phyloP scores from a whole-genome alignment of 1,140 invertebrate genomes.

The Pinna nobilis region DNA sequence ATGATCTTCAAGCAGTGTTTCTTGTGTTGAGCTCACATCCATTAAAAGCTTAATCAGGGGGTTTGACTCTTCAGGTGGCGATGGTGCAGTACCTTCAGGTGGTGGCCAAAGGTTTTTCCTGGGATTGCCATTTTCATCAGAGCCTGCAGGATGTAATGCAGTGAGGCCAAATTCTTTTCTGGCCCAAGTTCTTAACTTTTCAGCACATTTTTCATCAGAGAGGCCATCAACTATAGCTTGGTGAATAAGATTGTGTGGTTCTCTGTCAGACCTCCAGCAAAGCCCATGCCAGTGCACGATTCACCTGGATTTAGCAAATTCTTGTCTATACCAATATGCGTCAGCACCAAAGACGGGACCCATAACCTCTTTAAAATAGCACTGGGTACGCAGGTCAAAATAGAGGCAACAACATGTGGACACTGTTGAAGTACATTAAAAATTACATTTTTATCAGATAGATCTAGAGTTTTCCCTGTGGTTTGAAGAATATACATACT shows the following conservation, averaged over 20 bases:
- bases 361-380: constrained; percentile 27
- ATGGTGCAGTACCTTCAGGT: constrained; percentile 24
- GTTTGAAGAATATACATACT: not conserved
- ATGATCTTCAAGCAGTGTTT: constrained; percentile 31
- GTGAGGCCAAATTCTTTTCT: constrained; percentile 14
- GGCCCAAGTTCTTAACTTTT: constrained; percentile 17
- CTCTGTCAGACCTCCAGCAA: constrained; percentile 28
- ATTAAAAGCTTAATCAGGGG: constrained; percentile 28
- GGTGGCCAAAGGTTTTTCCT: constrained; percentile 31
- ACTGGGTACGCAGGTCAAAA: constrained; percentile 34
- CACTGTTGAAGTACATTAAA: constrained; percentile 9
- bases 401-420: constrained; percentile 22
- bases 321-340: constrained; percentile 33
- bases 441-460: not conserved
- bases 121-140: constrained; percentile 27
- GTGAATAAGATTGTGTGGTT: constrained; percentile 28
- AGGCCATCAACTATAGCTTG: constrained; percentile 8
- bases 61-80: constrained; percentile 32
- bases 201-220: constrained; percentile 3
- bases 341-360: constrained; percentile 23
- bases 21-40: constrained; percentile 34
- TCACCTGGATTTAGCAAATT: constrained; percentile 33
- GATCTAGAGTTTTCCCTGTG: not conserved
- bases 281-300: constrained; percentile 41
- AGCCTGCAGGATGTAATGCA: constrained; percentile 23